Evolutionary conservation across 37 sponge, comb jelly and placozoan species (phyloP).

Genomic region (Chondrilla cf. caribensis): DNA sequence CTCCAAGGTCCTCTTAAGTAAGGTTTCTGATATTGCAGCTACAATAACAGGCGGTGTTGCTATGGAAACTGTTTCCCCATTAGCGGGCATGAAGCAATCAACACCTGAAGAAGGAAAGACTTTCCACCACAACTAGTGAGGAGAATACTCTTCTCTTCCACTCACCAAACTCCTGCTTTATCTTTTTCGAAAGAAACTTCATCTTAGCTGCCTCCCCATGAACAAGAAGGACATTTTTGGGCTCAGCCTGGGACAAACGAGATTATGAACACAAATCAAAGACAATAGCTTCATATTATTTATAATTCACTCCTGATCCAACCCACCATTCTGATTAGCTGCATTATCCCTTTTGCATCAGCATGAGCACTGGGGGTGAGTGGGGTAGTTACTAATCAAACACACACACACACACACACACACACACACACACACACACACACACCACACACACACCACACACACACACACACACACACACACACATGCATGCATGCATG

Average conservation of each 20-base stretch:
- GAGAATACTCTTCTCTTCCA: no score
- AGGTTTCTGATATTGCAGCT: slow-evolving; percentile 56
- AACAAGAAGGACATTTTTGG: slow-evolving; percentile 94
- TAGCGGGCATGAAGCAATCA: slow-evolving; percentile 84
- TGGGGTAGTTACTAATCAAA: not conserved
- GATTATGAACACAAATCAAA: not conserved
- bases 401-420: not conserved
- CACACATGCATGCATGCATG: no score
- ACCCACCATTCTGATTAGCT: slow-evolving; percentile 85
- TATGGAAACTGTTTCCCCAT: slow-evolving; percentile 90
- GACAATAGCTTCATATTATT: not conserved
- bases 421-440: not conserved
- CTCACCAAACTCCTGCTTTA: slow-evolving; percentile 74
- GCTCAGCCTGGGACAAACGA: slow-evolving; percentile 60
- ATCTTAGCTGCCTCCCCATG: slow-evolving; percentile 97
- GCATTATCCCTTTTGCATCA: slow-evolving; percentile 99
- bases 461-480: no score
- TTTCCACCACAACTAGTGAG: not conserved
- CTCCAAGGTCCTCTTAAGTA: slow-evolving; percentile 67
- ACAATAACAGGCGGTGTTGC: slow-evolving; percentile 60
- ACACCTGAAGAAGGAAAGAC: slow-evolving; percentile 25
- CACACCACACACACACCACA: not conserved
- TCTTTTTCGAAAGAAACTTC: slow-evolving; percentile 85
- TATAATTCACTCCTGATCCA: not conserved
- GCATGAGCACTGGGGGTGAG: slow-evolving; percentile 87